Base-by-base conservation (phyloP, 2,113 vertebrate species). In the Pelmatolapia mariae region DNA sequence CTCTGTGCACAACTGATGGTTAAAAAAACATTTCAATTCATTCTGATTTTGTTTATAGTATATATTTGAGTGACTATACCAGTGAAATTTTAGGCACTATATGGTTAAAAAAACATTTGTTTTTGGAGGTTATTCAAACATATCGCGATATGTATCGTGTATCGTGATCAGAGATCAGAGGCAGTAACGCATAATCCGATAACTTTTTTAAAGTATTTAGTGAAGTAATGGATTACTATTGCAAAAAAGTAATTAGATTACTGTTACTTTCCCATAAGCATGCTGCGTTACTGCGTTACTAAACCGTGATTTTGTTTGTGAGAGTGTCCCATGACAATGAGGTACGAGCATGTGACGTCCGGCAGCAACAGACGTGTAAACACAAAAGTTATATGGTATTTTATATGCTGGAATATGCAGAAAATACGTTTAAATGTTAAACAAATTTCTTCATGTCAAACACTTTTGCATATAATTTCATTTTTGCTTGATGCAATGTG, bases 331-430 rank as follows among this genome's bases (percentile, higher is more conserved):
- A 1, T 36, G 31, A 1, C 10, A 63, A 36, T 36, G 59, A 63
- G 6, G 18, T 63, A 7, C 2, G 18, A 63, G 18, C 59, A 36
- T 0, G 31, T 0, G 1, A 19, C 1, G 5, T 61, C 57, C 9
- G 0, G 59, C 5, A 61, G 59, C 29, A 63, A 19, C 59, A 63
- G 9, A 63, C 0, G 9, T 11, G 29, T 63, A 33, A 63, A 33
- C 29, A 33, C 59, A 33, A 33, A 63, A 4, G 5, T 63, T 19
- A 63, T 19, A 63, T 63, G 9, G 59, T 63, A 4, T 63, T 19
- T 33, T 63, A 11, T 19, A 63, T 61, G 3, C 29, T 61, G 5
- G 29, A 33, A 61, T 61, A 63, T 63, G 59, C 59, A 33, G 59
- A 33, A 63, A 63, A 63, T 63, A 33, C 0, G 0, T 63, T 63